Percentiles rank a stretch among this genome's conserved stretches.
Conservation (phyloP, 2,888 invertebrate species). For the Leptinotarsa haldemani region DNA sequence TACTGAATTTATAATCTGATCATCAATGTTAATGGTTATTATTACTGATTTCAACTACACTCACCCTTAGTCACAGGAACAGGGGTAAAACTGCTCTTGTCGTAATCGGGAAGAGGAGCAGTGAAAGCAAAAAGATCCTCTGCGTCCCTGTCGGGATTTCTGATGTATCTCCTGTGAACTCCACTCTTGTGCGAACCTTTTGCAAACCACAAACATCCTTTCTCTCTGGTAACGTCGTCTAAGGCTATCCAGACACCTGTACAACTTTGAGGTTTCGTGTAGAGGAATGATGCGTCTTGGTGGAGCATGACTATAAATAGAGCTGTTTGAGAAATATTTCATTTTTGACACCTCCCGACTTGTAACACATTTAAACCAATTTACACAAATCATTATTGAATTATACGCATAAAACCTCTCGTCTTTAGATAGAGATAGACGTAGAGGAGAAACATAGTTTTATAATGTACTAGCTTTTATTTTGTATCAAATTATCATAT, state of each 20-base stretch:
- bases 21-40: no score
- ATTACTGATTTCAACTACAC: constrained; percentile 15
- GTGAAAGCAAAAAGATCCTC: constrained; percentile 76
- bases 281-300: constrained; percentile 90
- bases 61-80: constrained; percentile 87
- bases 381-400: no score
- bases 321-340: constrained; percentile 33
- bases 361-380: no score
- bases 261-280: constrained; percentile 84
- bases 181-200: constrained; percentile 91
- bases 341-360: no score
- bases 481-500: no score
- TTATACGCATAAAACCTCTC: no score
- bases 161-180: constrained; percentile 77
- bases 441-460: no score
- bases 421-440: no score
- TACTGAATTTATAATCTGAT: no score
- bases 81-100: constrained; percentile 79
- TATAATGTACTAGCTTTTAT: no score
- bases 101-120: constrained; percentile 76
- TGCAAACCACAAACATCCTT: constrained; percentile 94
- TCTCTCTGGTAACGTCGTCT: constrained; percentile 91
- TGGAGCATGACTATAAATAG: constrained; percentile 75
- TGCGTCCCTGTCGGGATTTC: constrained; percentile 76
- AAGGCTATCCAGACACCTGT: constrained; percentile 96